Conservation (phyloP, 2,797 vertebrate genomes). For the Danio albolineatus region DNA sequence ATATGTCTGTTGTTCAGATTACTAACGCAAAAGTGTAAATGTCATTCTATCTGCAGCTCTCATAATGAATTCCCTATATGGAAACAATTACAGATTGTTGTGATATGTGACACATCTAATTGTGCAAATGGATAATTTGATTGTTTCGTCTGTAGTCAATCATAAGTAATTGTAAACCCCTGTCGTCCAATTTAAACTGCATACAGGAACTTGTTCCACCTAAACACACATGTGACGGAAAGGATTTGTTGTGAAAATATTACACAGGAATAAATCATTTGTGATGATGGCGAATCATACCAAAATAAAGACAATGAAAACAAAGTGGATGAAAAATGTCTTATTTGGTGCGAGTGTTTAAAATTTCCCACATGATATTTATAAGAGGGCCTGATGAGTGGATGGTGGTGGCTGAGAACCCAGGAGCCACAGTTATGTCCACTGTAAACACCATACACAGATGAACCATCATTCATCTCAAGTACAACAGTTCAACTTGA, state of each 20-base stretch:
- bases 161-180: conserved; percentile 54
- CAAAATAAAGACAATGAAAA: conserved; percentile 13
- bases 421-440: not conserved
- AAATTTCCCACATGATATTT: conserved; percentile 16
- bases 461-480: not conserved
- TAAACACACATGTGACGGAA: conserved; percentile 34
- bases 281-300: not conserved
- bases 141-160: conserved; percentile 62
- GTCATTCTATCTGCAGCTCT: conserved; percentile 29
- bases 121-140: conserved; percentile 61
- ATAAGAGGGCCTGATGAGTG: not conserved
- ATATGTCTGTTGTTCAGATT: conserved; percentile 57
- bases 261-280: conserved; percentile 26
- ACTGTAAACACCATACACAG: conserved; percentile 11
- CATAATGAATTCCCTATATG: conserved; percentile 14
- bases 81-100: conserved; percentile 64
- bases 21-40: conserved; percentile 51
- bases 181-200: conserved; percentile 26
- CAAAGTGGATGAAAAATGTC: not conserved
- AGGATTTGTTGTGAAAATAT: conserved; percentile 38
- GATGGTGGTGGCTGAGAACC: not conserved
- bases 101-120: conserved; percentile 61
- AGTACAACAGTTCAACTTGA: not conserved
- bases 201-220: conserved; percentile 13
- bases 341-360: not conserved